Conservation (phyloP, 2,113 vertebrate species). For the Daubentonia madagascariensis region DNA sequence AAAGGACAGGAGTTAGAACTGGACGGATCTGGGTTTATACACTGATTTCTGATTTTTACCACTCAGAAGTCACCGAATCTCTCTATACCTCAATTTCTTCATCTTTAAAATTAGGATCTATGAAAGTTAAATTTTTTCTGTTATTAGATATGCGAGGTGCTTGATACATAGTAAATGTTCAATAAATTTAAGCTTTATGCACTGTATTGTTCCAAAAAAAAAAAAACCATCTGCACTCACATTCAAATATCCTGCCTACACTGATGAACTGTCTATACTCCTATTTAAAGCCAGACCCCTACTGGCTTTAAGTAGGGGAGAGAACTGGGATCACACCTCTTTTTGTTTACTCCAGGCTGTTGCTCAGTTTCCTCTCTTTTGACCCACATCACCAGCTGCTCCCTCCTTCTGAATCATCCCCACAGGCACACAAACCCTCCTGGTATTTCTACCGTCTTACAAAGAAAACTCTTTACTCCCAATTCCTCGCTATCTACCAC, state of each 20-base stretch:
- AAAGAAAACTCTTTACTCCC: not conserved
- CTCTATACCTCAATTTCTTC: not conserved
- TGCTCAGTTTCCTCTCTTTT: not conserved
- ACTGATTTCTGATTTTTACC: not conserved
- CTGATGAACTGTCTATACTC: not conserved
- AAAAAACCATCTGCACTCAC: not conserved
- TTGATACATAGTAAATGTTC: not conserved
- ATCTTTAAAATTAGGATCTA: not conserved
- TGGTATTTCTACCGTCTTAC: not conserved
- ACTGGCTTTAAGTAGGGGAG: too few relatives aligned
- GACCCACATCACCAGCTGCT: not conserved
- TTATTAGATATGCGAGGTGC: not conserved
- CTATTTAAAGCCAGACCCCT: not conserved
- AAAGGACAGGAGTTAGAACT: not conserved
- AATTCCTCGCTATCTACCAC: not conserved
- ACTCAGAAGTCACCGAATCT: not conserved
- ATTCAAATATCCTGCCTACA: not conserved
- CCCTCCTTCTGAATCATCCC: not conserved
- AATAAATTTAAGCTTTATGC: not conserved
- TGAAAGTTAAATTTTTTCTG: not conserved
- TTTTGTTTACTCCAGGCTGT: not conserved
- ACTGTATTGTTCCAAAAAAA: not conserved
- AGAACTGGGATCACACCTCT: not conserved
- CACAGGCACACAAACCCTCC: rapidly evolving
- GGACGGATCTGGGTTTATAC: not conserved